Conservation (phyloP, 2,113 vertebrate genomes). For the Sarotherodon lohbergeri region DNA sequence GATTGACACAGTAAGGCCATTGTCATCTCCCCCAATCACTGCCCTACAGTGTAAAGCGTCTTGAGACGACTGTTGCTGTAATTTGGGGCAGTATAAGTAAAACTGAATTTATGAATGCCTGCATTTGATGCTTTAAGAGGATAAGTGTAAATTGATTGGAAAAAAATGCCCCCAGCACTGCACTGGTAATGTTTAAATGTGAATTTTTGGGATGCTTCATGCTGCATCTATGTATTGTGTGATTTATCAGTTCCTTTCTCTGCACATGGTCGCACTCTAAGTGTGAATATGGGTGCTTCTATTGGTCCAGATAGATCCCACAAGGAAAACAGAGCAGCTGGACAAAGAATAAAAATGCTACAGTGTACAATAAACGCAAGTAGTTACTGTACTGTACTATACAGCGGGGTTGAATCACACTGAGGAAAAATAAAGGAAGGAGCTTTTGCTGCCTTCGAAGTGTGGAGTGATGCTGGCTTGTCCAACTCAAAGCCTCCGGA, state of each 20-base stretch:
- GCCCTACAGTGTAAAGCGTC: background rate
- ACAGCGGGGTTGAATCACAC: accelerated
- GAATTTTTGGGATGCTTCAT: background rate
- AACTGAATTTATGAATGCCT: background rate
- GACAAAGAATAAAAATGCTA: background rate
- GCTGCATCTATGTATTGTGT: background rate
- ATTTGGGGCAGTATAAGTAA: background rate
- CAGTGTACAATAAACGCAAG: background rate
- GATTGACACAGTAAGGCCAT: background rate
- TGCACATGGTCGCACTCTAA: background rate
- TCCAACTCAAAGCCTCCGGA: accelerated
- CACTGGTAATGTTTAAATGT: background rate
- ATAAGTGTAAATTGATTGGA: background rate
- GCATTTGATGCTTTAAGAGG: background rate
- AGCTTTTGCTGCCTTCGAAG: background rate
- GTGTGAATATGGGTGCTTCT: background rate
- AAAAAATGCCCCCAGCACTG: background rate
- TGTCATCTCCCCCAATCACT: background rate
- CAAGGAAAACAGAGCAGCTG: background rate
- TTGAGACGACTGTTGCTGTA: background rate
- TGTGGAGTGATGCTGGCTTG: background rate
- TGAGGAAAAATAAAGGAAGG: background rate
- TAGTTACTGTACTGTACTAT: background rate
- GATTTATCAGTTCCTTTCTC: background rate
- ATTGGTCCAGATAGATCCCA: background rate